Base-by-base conservation (phyloP, 2,797 vertebrate species). In the Pangasius macronema region DNA sequence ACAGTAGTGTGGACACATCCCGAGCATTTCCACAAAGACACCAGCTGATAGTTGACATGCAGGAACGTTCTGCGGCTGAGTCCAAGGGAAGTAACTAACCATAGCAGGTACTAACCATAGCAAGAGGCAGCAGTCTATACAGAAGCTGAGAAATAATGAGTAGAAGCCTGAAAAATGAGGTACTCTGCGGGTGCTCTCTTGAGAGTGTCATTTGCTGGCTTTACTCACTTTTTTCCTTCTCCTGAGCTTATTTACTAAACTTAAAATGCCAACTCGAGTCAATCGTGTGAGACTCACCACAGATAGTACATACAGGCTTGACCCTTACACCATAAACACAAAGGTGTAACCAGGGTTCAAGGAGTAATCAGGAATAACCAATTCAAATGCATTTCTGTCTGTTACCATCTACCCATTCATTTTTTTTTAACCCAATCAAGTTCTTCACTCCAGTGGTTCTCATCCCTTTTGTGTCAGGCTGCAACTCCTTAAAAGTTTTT, bases 161-260 rank as follows among this genome's bases (percentile, higher is more conserved):
- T 14, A 81, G 53, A 67, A 81, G 77, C 13, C n/a, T 57, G 75
- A 67, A 55, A 77, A 68, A 30, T 10, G 22, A 79, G 46, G 46
- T 18, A 51, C 63, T 53, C 82, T 83, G 5, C 24, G 61, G 42
- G 16, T 30, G 36, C 49, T 42, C 61, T 33, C 63, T 11, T 30
- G 79, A 82, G 79, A 73, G n/a, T 27, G 51, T 36, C 24, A 81
- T 68, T 67, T 49, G 65, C 76, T 81, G 55, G 36, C 55, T 81
- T 81, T 59, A 27, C 55, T 61, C 22, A 27, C 22, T 42, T 81
- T 81, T 61, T 36, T 61, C 16, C 22, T 55, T 53, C 30, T 33
- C 49, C 36, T 27, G 11, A 81, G 24, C 55, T 81, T 81, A 81
- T 81, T 81, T 81, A 61, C 33, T 81, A 81, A 81, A 81, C 79